Evolutionary conservation across 2,888 invertebrate species (phyloP).

Genomic region (Syrphus vitripennis): DNA sequence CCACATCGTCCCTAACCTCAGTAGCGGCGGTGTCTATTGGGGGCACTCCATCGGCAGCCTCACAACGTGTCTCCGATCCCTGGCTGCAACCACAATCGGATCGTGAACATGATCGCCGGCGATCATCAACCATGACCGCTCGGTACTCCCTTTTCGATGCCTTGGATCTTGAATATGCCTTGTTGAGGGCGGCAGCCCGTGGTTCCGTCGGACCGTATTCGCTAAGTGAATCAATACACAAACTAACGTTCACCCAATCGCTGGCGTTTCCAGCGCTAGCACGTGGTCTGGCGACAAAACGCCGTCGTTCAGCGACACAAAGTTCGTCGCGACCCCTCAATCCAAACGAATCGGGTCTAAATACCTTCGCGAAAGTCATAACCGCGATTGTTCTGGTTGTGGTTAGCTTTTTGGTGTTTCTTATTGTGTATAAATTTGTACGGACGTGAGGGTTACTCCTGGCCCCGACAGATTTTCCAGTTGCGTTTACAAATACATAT

Average conservation of each 20-base stretch:
- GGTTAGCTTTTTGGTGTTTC: slow-evolving; percentile 87
- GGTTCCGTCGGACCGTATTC: slow-evolving; percentile 88
- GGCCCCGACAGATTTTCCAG: slow-evolving; percentile 83
- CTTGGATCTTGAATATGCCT: slow-evolving; percentile 87
- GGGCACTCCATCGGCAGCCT: slow-evolving; percentile 76
- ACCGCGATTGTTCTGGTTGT: slow-evolving; percentile 87
- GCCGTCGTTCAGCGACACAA: slow-evolving; percentile 83
- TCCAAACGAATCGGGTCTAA: slow-evolving; percentile 85
- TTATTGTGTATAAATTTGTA: slow-evolving; percentile 88
- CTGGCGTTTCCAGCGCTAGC: slow-evolving; percentile 88
- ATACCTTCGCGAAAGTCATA: slow-evolving; percentile 87
- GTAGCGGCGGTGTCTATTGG: slow-evolving; percentile 80
- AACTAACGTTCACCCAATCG: slow-evolving; percentile 88
- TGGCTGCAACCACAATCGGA: slow-evolving; percentile 81
- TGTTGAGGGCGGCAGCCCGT: slow-evolving; percentile 86
- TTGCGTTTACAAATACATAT: slow-evolving; percentile 78
- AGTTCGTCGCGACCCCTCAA: slow-evolving; percentile 83
- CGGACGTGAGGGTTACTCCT: slow-evolving; percentile 90
- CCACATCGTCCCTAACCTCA: slow-evolving; percentile 84
- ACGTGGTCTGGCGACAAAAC: slow-evolving; percentile 85
- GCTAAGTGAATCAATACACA: slow-evolving; percentile 87
- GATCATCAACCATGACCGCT: slow-evolving; percentile 84
- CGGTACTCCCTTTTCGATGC: slow-evolving; percentile 88
- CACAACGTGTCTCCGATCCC: slow-evolving; percentile 81
- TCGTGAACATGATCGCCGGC: slow-evolving; percentile 81